phyloP scores from a whole-genome alignment of 2,888 invertebrate species.

The Xiphydria camelus region DNA sequence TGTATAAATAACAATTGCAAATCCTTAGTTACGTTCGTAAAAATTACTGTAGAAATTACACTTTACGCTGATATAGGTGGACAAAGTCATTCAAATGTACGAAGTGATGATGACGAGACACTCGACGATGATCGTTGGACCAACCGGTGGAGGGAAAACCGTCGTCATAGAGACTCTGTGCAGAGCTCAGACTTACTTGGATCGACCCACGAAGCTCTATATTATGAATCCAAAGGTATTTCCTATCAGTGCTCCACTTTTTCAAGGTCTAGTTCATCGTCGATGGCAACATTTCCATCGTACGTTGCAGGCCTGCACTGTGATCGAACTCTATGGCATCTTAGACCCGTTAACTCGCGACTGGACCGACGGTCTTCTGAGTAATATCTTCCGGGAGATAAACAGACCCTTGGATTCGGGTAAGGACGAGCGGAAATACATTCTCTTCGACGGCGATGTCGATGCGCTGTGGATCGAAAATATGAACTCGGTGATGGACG shows the following conservation, averaged over 20 bases:
- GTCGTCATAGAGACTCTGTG: slow-evolving; percentile 80
- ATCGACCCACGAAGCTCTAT: slow-evolving; percentile 77
- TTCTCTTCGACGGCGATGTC: slow-evolving; percentile 91
- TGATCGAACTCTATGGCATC: slow-evolving; percentile 86
- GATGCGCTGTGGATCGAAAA: slow-evolving; percentile 96
- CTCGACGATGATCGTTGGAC: slow-evolving; percentile 89
- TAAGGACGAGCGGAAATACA: slow-evolving; percentile 76
- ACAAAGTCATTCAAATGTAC: slow-evolving; percentile 88
- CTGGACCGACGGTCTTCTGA: slow-evolving; percentile 91
- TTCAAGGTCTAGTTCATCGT: neutral
- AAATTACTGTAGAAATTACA: slow-evolving; percentile 9
- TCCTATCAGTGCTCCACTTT: neutral
- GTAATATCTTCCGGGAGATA: slow-evolving; percentile 88
- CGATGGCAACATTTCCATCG: neutral
- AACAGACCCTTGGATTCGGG: slow-evolving; percentile 70
- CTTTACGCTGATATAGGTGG: slow-evolving; percentile 63
- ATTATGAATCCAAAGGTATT: slow-evolving; percentile 83
- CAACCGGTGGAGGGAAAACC: slow-evolving; percentile 91
- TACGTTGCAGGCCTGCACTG: slow-evolving; percentile 74
- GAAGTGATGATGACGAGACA: slow-evolving; percentile 95
- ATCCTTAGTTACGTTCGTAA: neutral
- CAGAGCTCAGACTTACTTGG: slow-evolving; percentile 76
- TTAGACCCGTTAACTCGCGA: slow-evolving; percentile 84
- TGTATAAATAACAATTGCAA: slow-evolving; percentile 1
- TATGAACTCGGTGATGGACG: slow-evolving; percentile 97